These are phyloP conservation scores for Ceuthmochares aereus DNA, from an alignment of 2,113 vertebrate species.

Conservation along the genomic window DNA sequence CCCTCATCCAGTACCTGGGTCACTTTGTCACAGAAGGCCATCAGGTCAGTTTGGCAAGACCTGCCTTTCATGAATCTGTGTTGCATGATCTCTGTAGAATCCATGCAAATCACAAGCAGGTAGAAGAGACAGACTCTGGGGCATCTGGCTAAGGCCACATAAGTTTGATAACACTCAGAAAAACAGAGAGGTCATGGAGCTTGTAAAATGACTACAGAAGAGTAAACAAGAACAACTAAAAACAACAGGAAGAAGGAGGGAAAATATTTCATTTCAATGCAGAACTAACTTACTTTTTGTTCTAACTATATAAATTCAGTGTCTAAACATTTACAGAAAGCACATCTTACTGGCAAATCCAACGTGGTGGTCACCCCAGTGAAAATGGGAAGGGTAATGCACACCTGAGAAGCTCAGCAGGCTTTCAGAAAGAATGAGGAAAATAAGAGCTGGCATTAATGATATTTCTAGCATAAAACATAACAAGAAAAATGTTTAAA, in stretches of 20 bases:
- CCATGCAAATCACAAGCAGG: too few relatives aligned
- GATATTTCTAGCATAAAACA: neutral
- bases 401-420: neutral
- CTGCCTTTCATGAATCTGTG: too few relatives aligned
- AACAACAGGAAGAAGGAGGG: neutral
- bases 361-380: neutral
- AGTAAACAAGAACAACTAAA: neutral
- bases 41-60: too few relatives aligned
- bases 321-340: neutral
- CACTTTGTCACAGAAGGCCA: too few relatives aligned
- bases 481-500: neutral
- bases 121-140: neutral
- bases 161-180: neutral
- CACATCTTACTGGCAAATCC: neutral
- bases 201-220: neutral
- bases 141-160: rapidly evolving
- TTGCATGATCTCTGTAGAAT: too few relatives aligned
- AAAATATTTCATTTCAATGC: neutral
- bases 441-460: neutral
- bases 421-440: neutral
- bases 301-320: neutral
- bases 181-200: neutral
- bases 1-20: too few relatives aligned
- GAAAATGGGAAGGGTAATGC: neutral
- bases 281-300: neutral